Evolutionary conservation across 2,113 vertebrate genomes (phyloP).

Genomic region (Nerophis ophidion): DNA sequence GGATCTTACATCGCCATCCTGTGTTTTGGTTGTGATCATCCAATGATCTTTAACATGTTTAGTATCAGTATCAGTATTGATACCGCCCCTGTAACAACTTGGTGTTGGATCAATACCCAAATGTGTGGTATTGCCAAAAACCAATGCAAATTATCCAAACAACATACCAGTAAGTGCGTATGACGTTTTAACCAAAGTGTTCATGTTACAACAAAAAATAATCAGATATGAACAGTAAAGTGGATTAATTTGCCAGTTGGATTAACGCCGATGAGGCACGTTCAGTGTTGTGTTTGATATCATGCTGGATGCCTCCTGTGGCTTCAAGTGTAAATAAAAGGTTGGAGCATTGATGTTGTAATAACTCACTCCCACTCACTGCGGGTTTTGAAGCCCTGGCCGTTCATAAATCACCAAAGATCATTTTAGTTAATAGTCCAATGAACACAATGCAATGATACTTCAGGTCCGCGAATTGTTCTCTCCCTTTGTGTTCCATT

Average conservation of each 20-base stretch:
- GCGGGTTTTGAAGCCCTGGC: neutral
- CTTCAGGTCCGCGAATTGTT: slow-evolving; percentile 12
- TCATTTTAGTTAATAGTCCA: slow-evolving; percentile 11
- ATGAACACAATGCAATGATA: slow-evolving; percentile 13
- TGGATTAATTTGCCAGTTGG: slow-evolving; percentile 22
- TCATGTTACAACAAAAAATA: neutral
- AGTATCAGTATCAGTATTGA: no score
- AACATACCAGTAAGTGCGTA: no score
- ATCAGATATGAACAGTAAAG: neutral
- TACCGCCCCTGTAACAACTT: no score
- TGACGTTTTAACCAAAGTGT: no score
- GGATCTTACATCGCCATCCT: no score
- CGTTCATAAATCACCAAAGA: neutral
- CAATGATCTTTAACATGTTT: no score
- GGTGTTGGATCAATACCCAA: no score
- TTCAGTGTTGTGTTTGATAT: slow-evolving; percentile 41
- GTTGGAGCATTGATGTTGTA: slow-evolving; percentile 11
- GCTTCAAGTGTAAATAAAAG: slow-evolving; percentile 44
- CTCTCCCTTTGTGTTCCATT: slow-evolving; percentile 1
- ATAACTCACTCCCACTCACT: slow-evolving; percentile 11
- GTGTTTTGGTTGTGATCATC: no score
- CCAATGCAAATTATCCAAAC: no score
- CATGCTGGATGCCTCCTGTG: slow-evolving; percentile 43
- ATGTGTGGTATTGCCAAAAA: no score
- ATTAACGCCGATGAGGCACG: slow-evolving; percentile 33